Conservation (phyloP, 2,888 invertebrate species). For the Nymphalis urticae region DNA sequence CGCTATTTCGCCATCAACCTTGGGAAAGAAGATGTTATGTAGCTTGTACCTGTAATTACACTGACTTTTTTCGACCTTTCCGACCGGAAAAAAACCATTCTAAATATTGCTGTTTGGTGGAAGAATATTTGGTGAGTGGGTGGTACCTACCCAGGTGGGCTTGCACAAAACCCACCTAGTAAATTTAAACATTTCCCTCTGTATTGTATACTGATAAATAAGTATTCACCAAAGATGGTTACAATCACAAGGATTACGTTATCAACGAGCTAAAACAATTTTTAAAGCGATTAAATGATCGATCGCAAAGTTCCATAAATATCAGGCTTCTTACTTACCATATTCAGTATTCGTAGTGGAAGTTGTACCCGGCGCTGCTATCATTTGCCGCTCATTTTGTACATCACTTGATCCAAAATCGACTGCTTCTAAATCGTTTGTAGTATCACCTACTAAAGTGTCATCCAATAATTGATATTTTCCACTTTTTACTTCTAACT, state of each 20-base stretch:
- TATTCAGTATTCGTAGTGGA: constrained; percentile 61
- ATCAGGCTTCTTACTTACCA: constrained; percentile 50
- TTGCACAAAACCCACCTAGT: no score
- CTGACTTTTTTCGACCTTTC: no score
- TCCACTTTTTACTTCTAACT: constrained; percentile 64
- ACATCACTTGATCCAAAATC: constrained; percentile 51
- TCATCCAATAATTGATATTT: constrained; percentile 68
- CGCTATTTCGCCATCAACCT: no score
- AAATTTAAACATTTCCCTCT: no score
- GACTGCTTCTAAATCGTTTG: constrained; percentile 57
- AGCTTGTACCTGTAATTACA: no score
- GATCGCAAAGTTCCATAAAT: neutral
- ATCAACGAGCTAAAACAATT: neutral
- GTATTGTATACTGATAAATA: neutral
- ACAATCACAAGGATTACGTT: neutral
- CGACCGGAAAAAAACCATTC: no score
- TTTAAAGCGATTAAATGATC: neutral
- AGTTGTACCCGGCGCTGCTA: constrained; percentile 53
- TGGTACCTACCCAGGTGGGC: no score
- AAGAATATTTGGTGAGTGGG: no score
- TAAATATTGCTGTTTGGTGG: no score
- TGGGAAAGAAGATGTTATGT: no score
- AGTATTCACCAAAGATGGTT: neutral
- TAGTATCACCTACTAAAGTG: constrained; percentile 55
- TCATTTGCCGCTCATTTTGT: constrained; percentile 64